Conservation (phyloP, 2,888 invertebrate genomes). For the Herminia tarsipennalis region DNA sequence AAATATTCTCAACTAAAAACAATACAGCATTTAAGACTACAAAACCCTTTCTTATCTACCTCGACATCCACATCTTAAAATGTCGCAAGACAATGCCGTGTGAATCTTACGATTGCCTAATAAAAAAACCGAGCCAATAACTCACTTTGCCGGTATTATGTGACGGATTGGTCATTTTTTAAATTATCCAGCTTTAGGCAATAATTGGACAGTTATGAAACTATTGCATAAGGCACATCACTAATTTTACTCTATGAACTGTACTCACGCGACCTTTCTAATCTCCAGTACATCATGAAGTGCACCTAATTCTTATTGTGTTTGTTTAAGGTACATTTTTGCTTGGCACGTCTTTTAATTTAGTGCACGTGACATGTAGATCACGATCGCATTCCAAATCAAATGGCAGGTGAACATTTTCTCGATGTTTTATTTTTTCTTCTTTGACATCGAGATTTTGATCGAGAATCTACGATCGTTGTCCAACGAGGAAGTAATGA, state of each 20-base stretch:
- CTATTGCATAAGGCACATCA: slow-evolving; percentile 68
- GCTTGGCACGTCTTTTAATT: slow-evolving; percentile 8
- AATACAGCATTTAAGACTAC: slow-evolving; percentile 76
- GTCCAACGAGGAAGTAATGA: slow-evolving; percentile 10
- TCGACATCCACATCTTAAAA: slow-evolving; percentile 65
- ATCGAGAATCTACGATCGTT: slow-evolving; percentile 22
- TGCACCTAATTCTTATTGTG: slow-evolving; percentile 15
- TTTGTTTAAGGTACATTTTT: slow-evolving; percentile 15
- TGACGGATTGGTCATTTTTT: slow-evolving; percentile 70
- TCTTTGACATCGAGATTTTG: slow-evolving; percentile 25
- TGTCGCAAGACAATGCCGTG: slow-evolving; percentile 78
- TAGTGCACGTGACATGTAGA: slow-evolving; percentile 44
- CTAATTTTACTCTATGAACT: slow-evolving; percentile 52
- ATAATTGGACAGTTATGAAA: slow-evolving; percentile 71
- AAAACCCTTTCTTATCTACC: slow-evolving; percentile 76
- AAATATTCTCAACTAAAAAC: slow-evolving; percentile 69
- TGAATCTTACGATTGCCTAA: slow-evolving; percentile 69
- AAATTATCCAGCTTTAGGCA: slow-evolving; percentile 76
- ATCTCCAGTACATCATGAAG: slow-evolving; percentile 35
- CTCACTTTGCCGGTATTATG: slow-evolving; percentile 70
- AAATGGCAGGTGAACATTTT: slow-evolving; percentile 59
- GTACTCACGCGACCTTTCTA: slow-evolving; percentile 66
- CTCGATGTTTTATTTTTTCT: slow-evolving; percentile 13
- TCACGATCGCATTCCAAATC: slow-evolving; percentile 60
- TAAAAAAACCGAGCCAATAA: slow-evolving; percentile 67